Evolutionary conservation across 1,140 invertebrate genomes (phyloP).

Genomic region (Ceratitis capitata): DNA sequence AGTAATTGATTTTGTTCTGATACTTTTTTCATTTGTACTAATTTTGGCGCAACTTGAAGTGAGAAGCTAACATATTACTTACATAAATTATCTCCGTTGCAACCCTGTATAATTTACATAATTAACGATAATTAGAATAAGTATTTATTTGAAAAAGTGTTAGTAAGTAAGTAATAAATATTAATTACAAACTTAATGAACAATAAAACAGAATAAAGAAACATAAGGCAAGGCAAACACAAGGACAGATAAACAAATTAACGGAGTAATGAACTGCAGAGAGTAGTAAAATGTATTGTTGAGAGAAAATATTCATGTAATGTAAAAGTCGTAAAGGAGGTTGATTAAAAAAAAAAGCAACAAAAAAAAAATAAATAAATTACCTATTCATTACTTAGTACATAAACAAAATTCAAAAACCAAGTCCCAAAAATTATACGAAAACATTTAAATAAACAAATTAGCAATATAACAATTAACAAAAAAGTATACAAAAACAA

Average conservation of each 20-base stretch:
- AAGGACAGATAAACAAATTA: not conserved
- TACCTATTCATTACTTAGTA: slow-evolving; percentile 25
- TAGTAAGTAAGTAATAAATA: slow-evolving; percentile 16
- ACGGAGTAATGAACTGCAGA: not conserved
- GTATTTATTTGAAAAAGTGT: not conserved
- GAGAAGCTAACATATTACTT: slow-evolving; percentile 5
- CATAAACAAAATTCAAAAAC: slow-evolving; percentile 15
- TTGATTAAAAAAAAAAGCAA: not conserved
- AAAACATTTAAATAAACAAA: slow-evolving; percentile 38
- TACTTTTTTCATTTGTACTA: not conserved
- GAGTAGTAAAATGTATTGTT: not conserved
- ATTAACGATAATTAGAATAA: not conserved
- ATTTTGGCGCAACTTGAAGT: not conserved
- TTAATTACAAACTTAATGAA: not conserved
- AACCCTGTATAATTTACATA: slow-evolving; percentile 33
- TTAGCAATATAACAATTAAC: slow-evolving; percentile 10
- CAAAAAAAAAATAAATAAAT: not conserved
- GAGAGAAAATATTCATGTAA: not conserved
- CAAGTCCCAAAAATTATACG: slow-evolving; percentile 20
- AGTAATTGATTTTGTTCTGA: no score
- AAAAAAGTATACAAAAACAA: slow-evolving; percentile 12
- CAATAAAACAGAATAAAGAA: not conserved
- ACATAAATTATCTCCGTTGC: not conserved
- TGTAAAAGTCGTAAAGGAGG: not conserved
- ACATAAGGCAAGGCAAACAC: not conserved